Conservation (phyloP, 2,888 invertebrate species). For the Pandemis corylana region DNA sequence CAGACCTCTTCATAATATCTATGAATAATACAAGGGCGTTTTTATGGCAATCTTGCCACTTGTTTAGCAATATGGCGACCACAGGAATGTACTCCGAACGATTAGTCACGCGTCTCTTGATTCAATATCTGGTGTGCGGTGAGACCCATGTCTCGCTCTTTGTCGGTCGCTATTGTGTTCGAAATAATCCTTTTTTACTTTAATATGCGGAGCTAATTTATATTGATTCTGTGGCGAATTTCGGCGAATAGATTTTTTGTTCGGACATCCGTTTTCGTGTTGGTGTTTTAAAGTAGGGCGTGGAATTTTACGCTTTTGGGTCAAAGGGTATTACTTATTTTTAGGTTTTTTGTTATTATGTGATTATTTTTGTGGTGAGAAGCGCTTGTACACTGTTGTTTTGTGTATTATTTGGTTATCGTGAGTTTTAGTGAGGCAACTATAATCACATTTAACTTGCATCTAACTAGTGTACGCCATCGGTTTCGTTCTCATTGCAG, state of each 20-base stretch:
- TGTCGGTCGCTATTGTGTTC: constrained; percentile 59
- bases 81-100: constrained; percentile 61
- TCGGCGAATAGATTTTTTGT: constrained; percentile 60
- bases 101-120: constrained; percentile 52
- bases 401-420: too few species aligned
- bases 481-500: too few species aligned
- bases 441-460: too few species aligned
- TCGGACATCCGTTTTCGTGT: constrained; percentile 47
- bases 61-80: constrained; percentile 55
- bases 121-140: constrained; percentile 59
- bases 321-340: constrained; percentile 26
- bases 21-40: constrained; percentile 34
- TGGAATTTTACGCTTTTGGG: constrained; percentile 15
- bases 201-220: constrained; percentile 63
- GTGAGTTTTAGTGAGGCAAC: too few species aligned
- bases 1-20: constrained; percentile 29
- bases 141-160: constrained; percentile 50
- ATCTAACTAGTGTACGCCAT: too few species aligned
- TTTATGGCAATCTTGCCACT: constrained; percentile 46
- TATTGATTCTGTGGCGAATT: constrained; percentile 62
- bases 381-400: neutral
- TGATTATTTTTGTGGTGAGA: neutral
- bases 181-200: constrained; percentile 59
- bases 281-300: constrained; percentile 20
- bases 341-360: neutral